phyloP scores from a whole-genome alignment of 2,113 vertebrate species.

The Procavia capensis region DNA sequence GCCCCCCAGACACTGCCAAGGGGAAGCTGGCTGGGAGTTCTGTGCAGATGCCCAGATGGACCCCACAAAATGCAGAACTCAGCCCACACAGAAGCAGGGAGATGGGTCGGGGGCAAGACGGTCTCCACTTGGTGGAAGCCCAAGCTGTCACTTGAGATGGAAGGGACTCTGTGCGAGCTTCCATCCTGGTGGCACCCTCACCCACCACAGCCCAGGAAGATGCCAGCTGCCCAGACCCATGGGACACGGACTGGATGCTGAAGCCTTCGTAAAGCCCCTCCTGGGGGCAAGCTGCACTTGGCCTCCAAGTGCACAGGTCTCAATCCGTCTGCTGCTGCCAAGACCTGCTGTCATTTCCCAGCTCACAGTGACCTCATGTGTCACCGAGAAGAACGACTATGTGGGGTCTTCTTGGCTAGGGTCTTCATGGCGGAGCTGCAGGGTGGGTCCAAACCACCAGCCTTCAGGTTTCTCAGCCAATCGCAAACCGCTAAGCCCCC shows the following conservation, averaged over 20 bases:
- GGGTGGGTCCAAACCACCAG: background rate
- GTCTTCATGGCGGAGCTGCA: too few species aligned
- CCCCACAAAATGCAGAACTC: background rate
- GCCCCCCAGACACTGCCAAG: background rate
- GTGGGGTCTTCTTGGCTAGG: too few species aligned
- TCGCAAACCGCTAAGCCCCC: background rate
- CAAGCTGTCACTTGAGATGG: slow-evolving; percentile 5
- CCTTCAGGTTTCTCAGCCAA: background rate
- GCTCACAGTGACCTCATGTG: background rate
- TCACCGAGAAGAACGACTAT: background rate
- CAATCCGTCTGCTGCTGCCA: too few species aligned
- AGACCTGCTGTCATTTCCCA: background rate
- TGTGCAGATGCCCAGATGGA: rapidly evolving
- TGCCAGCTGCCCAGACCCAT: rapidly evolving
- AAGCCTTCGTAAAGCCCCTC: background rate
- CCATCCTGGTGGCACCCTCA: background rate
- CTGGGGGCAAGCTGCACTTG: rapidly evolving
- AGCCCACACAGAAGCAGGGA: background rate
- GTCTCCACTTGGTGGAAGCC: rapidly evolving
- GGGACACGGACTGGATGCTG: rapidly evolving
- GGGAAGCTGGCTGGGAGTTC: background rate
- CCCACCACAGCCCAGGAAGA: background rate
- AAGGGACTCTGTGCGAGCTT: background rate
- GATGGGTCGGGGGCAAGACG: rapidly evolving
- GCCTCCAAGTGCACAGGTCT: background rate